These are phyloP conservation scores for Cataglyphis cursor DNA, from an alignment of 2,888 invertebrate species.

Conservation along the genomic window DNA sequence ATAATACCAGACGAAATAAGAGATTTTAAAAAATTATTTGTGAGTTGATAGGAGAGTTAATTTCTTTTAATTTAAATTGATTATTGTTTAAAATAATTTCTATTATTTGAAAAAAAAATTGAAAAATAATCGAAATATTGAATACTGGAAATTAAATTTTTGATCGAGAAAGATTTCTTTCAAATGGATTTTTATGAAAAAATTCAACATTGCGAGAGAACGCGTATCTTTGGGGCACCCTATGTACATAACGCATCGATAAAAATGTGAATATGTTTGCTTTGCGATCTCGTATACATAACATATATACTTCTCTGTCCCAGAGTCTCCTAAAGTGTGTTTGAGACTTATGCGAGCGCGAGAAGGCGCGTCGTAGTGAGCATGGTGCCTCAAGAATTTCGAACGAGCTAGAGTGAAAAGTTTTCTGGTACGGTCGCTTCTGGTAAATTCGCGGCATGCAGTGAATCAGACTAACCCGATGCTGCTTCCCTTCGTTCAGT, in stretches of 20 bases:
- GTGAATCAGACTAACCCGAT: conserved; percentile 56
- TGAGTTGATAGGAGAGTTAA: background rate
- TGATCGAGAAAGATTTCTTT: background rate
- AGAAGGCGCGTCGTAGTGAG: conserved; percentile 28
- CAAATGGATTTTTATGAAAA: background rate
- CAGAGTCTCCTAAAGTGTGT: conserved; percentile 17
- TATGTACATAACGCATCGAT: conserved; percentile 44
- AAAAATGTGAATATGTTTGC: conserved; percentile 54
- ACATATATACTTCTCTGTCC: conserved; percentile 27
- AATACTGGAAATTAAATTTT: background rate
- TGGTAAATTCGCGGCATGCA: conserved; percentile 56
- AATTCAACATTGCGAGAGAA: conserved; percentile 1
- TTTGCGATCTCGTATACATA: conserved; percentile 28
- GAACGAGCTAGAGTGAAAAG: conserved; percentile 62
- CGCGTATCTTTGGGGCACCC: background rate
- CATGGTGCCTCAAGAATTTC: conserved; percentile 30
- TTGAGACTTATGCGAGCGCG: conserved; percentile 41
- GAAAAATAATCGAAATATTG: background rate
- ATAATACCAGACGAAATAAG: background rate
- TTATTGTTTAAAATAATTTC: background rate
- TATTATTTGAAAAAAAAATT: background rate
- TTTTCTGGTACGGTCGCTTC: conserved; percentile 48
- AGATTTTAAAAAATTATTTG: conserved; percentile 1
- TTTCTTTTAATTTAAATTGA: background rate
- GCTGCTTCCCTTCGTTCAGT: conserved; percentile 9